These are phyloP conservation scores for Phyllotreta striolata DNA, from an alignment of 2,888 invertebrate species.

Conservation along the genomic window DNA sequence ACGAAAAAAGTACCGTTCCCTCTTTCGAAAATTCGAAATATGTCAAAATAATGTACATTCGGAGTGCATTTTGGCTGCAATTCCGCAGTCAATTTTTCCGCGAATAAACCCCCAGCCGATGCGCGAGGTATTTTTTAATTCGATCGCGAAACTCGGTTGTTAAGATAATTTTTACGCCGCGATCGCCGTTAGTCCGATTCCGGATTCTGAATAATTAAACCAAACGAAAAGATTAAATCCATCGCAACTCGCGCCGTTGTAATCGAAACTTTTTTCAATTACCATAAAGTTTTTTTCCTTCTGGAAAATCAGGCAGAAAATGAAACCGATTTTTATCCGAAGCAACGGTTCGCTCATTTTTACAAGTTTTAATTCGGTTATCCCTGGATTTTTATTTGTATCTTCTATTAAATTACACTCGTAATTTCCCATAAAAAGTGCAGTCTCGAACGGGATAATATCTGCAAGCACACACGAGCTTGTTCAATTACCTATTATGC, in stretches of 20 bases:
- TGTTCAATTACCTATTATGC: background rate
- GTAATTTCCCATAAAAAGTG: no score
- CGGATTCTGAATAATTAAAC: background rate
- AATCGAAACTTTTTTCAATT: conserved; percentile 11
- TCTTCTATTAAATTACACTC: no score
- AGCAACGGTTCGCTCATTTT: conserved; percentile 6
- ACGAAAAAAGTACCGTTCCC: background rate
- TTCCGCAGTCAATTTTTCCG: no score
- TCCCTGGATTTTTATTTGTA: no score
- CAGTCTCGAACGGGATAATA: no score
- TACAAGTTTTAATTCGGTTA: conserved; percentile 3
- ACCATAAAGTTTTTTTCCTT: conserved; percentile 4
- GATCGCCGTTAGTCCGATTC: no score
- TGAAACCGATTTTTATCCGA: background rate
- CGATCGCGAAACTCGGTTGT: no score
- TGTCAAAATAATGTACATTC: background rate
- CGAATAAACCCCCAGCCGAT: no score
- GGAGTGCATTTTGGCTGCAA: no score
- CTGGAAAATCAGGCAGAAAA: conserved; percentile 3
- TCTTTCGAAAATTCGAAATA: conserved; percentile 2
- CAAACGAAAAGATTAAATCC: conserved; percentile 7
- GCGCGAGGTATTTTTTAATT: no score
- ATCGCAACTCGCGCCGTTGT: background rate
- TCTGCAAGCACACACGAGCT: background rate
- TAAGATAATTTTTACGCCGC: no score